Evolutionary conservation across 2,888 invertebrate species (phyloP), one percentile per base, ranked within the genome.

Genomic region (Drosophila vallismaia): DNA sequence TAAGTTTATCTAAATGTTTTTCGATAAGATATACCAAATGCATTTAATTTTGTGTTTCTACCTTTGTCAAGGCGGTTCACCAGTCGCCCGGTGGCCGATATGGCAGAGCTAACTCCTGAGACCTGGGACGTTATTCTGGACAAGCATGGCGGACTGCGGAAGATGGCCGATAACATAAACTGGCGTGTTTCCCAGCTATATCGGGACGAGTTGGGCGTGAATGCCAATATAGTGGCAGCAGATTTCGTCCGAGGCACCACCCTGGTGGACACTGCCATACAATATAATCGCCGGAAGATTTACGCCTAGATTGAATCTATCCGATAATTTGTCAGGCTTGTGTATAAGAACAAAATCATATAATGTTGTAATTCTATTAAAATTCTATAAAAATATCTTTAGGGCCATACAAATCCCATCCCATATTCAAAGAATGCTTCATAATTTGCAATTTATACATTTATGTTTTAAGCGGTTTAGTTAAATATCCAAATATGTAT

Each of bases 41-140:
- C 36, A 36, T 5, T 12, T 5, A 10, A 6, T 36, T 36, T 36
- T 36, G n/a, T n/a, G 28, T 28, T 28, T 28, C 2, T n/a, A n/a
- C 36, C 0, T 36, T 36, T 36, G n/a, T 12, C 2, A n/a, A 90
- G 90, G 14, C 78, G 89, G 6, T 81, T 89, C 24, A 89, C 88
- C 0, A 90, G 90, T 45, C 88, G 91, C 6, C 92, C 93, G 1
- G 92, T 93, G 77, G 93, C 94, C 19, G 93, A 94, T 57, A 95
- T 95, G 95, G 94, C 95, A 0, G 94, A 95, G 89, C 80, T 95
- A 46, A 95, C 95, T 0, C 94, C 95, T 0, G 93, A 93, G 76
- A 91, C 94, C 0, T 91, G 93, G 88, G 94, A 94, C 75, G 92
- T 95, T 3, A 91, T 94, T 31, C 90, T 93, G 36, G 92, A 94